These are phyloP conservation scores for Threskiornis aethiopicus DNA, from an alignment of 2,797 vertebrate species.

Conservation along the genomic window DNA sequence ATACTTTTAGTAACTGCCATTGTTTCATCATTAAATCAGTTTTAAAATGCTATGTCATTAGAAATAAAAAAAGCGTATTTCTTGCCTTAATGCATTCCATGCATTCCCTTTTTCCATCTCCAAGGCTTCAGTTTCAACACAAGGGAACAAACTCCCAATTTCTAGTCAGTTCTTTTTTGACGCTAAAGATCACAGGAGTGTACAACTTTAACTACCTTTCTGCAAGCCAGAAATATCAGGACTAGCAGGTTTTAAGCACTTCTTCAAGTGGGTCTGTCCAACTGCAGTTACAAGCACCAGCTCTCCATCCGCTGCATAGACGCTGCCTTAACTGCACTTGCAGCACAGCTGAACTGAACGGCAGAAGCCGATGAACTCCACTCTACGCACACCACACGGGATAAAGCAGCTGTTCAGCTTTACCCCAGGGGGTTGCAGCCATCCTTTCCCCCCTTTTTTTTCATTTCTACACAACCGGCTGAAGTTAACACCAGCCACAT, in stretches of 20 bases:
- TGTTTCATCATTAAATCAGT: not conserved
- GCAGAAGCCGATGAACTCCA: not conserved
- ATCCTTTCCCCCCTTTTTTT: not conserved
- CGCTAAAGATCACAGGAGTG: fast-evolving
- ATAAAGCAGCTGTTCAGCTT: not conserved
- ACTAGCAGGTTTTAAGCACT: not conserved
- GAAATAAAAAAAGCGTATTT: not conserved
- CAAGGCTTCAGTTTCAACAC: not conserved
- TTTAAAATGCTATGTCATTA: not conserved
- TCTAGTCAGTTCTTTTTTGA: not conserved
- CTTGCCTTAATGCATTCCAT: not conserved
- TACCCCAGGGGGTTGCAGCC: not conserved
- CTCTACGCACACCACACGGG: fast-evolving
- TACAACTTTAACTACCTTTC: not conserved
- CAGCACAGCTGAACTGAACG: not conserved
- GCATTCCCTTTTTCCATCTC: not conserved
- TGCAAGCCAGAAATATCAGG: not conserved
- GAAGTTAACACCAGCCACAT: not conserved
- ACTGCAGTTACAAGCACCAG: not conserved
- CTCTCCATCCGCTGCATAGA: not conserved
- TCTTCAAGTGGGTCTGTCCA: not conserved
- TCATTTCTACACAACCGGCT: not conserved
- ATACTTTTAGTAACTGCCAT: not conserved
- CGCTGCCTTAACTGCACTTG: too few species aligned
- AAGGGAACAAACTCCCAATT: not conserved